Evolutionary conservation across 2,888 invertebrate species (phyloP).

Genomic region (Cosmorhoe ocellata): DNA sequence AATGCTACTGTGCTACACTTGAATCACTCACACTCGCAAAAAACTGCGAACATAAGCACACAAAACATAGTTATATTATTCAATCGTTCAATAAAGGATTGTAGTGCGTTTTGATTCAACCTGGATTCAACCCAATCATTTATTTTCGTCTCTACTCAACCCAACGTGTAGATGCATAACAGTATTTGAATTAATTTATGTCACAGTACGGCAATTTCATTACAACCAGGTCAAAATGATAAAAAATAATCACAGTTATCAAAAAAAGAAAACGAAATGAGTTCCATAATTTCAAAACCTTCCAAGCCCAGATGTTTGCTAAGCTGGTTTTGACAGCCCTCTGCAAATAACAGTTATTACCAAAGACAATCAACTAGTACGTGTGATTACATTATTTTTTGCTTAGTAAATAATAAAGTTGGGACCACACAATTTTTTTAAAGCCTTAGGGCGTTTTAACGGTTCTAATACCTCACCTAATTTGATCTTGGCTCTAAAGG

Average conservation of each 20-base stretch:
- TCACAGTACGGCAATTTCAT: too few relatives aligned
- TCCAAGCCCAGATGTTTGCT: conserved; percentile 40
- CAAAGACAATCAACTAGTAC: conserved; percentile 54
- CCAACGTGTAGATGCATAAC: too few relatives aligned
- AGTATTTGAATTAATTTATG: too few relatives aligned
- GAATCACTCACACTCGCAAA: too few relatives aligned
- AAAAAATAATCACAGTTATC: conserved; percentile 1
- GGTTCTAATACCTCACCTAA: conserved; percentile 8
- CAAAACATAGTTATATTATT: too few relatives aligned
- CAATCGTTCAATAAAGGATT: too few relatives aligned
- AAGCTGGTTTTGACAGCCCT: conserved; percentile 47
- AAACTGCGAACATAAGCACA: too few relatives aligned
- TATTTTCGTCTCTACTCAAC: too few relatives aligned
- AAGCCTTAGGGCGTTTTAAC: conserved; percentile 14
- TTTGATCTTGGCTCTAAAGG: conserved; percentile 10
- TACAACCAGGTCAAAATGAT: background rate
- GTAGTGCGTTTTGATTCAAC: too few relatives aligned
- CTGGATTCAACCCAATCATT: too few relatives aligned
- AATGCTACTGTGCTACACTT: too few relatives aligned
- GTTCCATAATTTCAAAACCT: conserved; percentile 26
- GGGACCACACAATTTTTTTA: conserved; percentile 25
- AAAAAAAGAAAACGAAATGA: background rate
- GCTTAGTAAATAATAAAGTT: conserved; percentile 33
- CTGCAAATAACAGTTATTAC: conserved; percentile 62
- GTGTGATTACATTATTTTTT: conserved; percentile 46